Evolutionary conservation across 2,113 vertebrate genomes (phyloP), one percentile per base, ranked within the genome.

Genomic region (Rhipidura dahli): DNA sequence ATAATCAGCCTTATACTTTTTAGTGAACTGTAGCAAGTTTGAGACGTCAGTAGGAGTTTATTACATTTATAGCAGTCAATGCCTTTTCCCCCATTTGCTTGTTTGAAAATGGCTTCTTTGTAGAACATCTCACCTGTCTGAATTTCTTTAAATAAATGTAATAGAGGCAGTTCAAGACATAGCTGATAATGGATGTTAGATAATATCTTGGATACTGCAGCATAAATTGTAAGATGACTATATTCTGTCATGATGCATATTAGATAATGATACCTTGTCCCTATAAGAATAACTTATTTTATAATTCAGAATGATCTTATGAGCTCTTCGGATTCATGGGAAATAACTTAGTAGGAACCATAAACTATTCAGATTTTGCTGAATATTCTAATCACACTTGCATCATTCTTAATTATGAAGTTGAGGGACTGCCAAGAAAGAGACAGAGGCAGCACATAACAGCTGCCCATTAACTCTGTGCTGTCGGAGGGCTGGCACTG

Each of bases 271-370:
- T 94, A 94, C 81, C 78, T 87, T 94, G 57, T 88, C 64, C 86
- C 68, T 87, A 30, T 82, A 90, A 96, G 88, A 95, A 96, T 92
- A 96, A 90, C 90, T 93, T 93, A 83, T 45, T 93, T 91, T 86
- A 92, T 94, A 93, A 93, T 96, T 94, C 92, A 92, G 69, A 75
- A 50, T 35, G 64, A 83, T 95, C 90, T 96, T 89, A 93, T 76
- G 79, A 95, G 87, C 60, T 94, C 63, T 94, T 83, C 4, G 6
- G 72, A 63, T 82, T 93, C 45, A 51, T 54, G 90, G 77, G 82
- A 92, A 94, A 60, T 66, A 87, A 87, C 47, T 83, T 77, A 72
- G 49, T 87, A 93, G 89, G 71, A 94, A 70, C 70, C 49, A 92
- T 89, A 94, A 93, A 86, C 37, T 94, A 92, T 90, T 90, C 90